Evolutionary conservation across 2,113 vertebrate species (phyloP).

Genomic region (Psittacara wagleri): DNA sequence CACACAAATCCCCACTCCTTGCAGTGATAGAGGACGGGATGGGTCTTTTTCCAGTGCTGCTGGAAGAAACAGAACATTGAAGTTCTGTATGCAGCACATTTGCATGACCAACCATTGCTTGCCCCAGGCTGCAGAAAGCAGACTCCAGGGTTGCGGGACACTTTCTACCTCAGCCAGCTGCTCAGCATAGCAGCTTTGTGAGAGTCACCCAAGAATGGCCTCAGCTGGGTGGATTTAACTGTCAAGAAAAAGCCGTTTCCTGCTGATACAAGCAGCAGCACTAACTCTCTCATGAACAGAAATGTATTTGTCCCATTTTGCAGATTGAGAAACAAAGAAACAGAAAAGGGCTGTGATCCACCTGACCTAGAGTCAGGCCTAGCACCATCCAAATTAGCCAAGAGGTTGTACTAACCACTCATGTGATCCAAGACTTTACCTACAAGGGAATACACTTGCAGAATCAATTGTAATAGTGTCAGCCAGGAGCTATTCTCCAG

Average conservation of each 20-base stretch:
- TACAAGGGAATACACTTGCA: neutral
- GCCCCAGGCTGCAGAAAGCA: neutral
- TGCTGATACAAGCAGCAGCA: neutral
- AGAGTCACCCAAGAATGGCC: neutral
- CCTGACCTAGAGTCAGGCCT: neutral
- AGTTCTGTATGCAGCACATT: neutral
- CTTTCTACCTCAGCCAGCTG: neutral
- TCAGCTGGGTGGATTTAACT: constrained; percentile 8
- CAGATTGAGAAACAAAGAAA: neutral
- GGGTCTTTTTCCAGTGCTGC: neutral
- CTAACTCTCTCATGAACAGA: neutral
- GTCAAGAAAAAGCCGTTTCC: neutral
- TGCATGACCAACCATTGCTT: neutral
- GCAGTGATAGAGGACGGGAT: neutral
- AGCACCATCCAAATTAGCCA: neutral
- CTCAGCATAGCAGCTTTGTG: neutral
- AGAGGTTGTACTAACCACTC: neutral
- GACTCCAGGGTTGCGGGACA: neutral
- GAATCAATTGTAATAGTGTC: neutral
- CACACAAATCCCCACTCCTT: neutral
- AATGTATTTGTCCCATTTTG: neutral
- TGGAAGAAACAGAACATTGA: neutral
- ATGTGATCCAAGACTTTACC: neutral
- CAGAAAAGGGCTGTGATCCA: neutral
- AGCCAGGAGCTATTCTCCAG: neutral